phyloP scores from a whole-genome alignment of 2,888 invertebrate species.

The Amiota mariae region DNA sequence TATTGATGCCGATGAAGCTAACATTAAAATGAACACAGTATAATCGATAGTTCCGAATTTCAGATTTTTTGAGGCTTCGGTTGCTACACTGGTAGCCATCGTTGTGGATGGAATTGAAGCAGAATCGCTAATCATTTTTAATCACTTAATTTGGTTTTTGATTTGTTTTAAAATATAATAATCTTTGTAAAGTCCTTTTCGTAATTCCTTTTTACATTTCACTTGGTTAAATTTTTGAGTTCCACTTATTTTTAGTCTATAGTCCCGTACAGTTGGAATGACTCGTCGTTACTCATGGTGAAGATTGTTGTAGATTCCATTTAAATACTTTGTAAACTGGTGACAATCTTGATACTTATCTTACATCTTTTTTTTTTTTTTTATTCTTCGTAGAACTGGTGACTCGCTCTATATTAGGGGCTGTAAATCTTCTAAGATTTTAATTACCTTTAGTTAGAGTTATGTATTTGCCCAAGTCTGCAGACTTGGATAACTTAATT shows the following conservation, averaged over 20 bases:
- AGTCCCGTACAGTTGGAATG: neutral
- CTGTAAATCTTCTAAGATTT: slow-evolving; percentile 18
- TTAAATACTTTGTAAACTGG: neutral
- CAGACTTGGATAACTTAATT: too few relatives aligned
- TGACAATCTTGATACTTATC: neutral
- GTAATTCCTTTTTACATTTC: slow-evolving; percentile 6
- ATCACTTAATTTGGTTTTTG: neutral
- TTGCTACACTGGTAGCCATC: neutral
- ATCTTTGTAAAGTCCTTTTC: neutral
- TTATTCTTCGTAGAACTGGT: neutral
- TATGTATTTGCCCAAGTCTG: too few relatives aligned
- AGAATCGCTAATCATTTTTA: neutral
- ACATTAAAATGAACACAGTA: slow-evolving; percentile 76
- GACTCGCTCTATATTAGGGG: neutral
- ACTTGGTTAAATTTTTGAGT: neutral
- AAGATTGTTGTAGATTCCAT: neutral
- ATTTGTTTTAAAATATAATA: neutral
- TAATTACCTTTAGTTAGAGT: neutral
- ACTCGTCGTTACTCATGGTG: neutral
- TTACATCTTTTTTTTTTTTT: neutral
- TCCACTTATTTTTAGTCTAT: too few relatives aligned
- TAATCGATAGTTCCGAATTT: slow-evolving; percentile 74
- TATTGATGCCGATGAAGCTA: slow-evolving; percentile 75
- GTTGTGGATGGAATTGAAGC: slow-evolving; percentile 18
- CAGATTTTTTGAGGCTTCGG: slow-evolving; percentile 44